Evolutionary conservation across 2,113 vertebrate species (phyloP).

Genomic region (Lota lota): DNA sequence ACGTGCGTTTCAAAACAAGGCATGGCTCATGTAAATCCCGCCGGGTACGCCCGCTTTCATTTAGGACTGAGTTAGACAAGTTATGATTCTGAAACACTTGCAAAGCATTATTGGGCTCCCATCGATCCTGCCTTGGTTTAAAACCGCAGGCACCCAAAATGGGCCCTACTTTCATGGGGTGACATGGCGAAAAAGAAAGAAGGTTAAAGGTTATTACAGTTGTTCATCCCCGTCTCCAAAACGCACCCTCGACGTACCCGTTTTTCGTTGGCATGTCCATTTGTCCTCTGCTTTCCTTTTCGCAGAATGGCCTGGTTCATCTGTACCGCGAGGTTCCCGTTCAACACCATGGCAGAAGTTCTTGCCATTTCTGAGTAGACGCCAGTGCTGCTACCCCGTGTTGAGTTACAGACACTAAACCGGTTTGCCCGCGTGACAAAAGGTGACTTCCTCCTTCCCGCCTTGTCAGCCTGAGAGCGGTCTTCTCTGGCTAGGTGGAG

Average conservation of each 20-base stretch:
- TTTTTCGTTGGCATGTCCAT: constrained; percentile 25
- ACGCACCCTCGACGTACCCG: not conserved
- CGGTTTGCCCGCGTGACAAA: constrained; percentile 22
- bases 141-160: no score
- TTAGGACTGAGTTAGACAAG: no score
- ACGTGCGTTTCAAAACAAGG: no score
- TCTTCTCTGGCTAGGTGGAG: constrained; percentile 25
- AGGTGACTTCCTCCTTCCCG: constrained; percentile 64
- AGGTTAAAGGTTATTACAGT: no score
- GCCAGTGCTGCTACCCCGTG: constrained; percentile 1
- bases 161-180: no score
- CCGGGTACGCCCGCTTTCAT: no score
- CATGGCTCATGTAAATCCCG: no score
- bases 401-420: constrained; percentile 25
- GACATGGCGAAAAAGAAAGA: no score
- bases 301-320: constrained; percentile 37
- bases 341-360: constrained; percentile 8
- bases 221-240: no score
- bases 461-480: not conserved
- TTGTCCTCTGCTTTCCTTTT: constrained; percentile 29
- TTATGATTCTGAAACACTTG: no score
- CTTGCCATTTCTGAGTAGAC: constrained; percentile 47
- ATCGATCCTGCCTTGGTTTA: no score
- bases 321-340: constrained; percentile 25
- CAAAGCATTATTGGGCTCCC: no score